phyloP scores from a whole-genome alignment of 2,797 vertebrate genomes.

The Microhierax caerulescens region DNA sequence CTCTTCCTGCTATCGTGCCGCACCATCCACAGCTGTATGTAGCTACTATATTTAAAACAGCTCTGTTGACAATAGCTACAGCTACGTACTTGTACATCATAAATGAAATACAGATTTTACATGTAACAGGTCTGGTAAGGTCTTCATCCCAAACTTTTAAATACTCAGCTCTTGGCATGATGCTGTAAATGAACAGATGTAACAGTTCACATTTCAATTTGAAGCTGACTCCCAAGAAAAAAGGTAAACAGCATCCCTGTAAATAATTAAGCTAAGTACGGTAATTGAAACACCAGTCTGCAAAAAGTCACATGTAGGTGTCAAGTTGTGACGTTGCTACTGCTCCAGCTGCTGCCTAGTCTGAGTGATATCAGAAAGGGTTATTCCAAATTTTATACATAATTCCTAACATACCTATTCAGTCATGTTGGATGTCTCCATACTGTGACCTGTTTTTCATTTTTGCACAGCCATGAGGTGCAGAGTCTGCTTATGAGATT shows the following conservation, averaged over 20 bases:
- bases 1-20: not conserved
- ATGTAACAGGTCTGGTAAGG: not conserved
- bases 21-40: not conserved
- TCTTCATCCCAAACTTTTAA: not conserved
- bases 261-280: not conserved
- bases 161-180: not conserved
- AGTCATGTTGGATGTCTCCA: rapidly evolving
- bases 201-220: not conserved
- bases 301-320: not conserved
- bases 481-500: not conserved
- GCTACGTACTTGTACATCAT: not conserved
- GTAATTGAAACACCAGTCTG: not conserved
- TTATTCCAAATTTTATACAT: not conserved
- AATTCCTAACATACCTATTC: not conserved
- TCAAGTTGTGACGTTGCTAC: not conserved
- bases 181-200: not conserved
- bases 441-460: not conserved
- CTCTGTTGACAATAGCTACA: not conserved
- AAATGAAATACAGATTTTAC: not conserved
- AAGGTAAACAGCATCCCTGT: not conserved
- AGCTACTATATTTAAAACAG: not conserved
- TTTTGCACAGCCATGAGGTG: not conserved
- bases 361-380: not conserved
- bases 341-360: not conserved
- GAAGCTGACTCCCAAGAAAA: not conserved